Conservation (phyloP, 2,888 invertebrate species). For the Melieria picta region DNA sequence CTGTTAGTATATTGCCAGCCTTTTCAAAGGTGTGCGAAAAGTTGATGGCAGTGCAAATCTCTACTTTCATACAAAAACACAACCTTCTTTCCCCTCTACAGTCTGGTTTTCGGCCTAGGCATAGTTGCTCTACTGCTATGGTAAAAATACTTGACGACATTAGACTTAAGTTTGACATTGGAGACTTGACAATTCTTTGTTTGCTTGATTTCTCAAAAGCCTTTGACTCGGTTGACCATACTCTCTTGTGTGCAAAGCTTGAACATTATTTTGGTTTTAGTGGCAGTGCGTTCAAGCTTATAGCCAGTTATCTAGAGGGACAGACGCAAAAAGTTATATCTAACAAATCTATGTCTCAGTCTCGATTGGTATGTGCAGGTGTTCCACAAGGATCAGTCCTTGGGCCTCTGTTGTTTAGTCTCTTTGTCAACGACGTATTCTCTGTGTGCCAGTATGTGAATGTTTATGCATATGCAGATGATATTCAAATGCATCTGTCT, state of each 20-base stretch:
- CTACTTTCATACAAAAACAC: not conserved
- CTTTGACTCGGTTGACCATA: slow-evolving; percentile 23
- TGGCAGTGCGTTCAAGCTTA: slow-evolving; percentile 1
- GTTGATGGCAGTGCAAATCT: slow-evolving; percentile 10
- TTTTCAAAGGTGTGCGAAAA: slow-evolving; percentile 20
- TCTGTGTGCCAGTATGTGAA: too few species aligned
- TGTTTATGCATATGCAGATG: too few species aligned
- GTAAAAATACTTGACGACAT: slow-evolving; percentile 21
- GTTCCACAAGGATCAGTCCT: too few species aligned
- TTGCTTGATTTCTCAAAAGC: slow-evolving; percentile 19
- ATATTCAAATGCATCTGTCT: too few species aligned
- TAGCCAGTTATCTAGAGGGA: slow-evolving; percentile 3
- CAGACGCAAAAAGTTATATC: not conserved
- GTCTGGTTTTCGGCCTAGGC: not conserved
- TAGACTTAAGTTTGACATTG: slow-evolving; percentile 9
- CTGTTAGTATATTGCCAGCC: slow-evolving; percentile 19
- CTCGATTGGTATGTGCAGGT: not conserved
- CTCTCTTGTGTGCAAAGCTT: slow-evolving; percentile 20
- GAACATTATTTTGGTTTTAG: slow-evolving; percentile 19
- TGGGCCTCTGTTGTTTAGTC: too few species aligned
- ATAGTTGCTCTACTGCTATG: slow-evolving; percentile 23
- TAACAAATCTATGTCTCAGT: not conserved
- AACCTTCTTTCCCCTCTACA: not conserved
- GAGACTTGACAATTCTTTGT: not conserved
- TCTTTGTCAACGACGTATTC: too few species aligned